Percentiles rank a stretch among this genome's conserved stretches.
These are phyloP conservation scores for Eurytoma adleriae DNA, from an alignment of 2,888 invertebrate genomes.

Conservation along the genomic window DNA sequence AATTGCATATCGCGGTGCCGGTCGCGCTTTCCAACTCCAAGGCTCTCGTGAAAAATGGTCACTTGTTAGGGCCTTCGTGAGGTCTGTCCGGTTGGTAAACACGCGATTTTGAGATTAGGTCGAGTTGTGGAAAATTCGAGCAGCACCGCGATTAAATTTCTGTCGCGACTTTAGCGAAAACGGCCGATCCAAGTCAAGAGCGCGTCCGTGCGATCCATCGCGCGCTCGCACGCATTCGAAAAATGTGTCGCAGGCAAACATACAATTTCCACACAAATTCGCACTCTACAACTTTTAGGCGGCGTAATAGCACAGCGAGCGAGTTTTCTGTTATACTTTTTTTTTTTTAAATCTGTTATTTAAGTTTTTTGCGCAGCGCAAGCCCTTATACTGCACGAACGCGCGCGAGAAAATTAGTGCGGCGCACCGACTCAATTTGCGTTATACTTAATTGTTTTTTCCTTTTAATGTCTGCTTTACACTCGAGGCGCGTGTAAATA, in stretches of 20 bases:
- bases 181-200: slow-evolving; percentile 50
- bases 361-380: slow-evolving; percentile 57
- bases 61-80: neutral
- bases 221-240: slow-evolving; percentile 48
- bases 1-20: neutral
- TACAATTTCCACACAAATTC: slow-evolving; percentile 52
- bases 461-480: slow-evolving; percentile 13
- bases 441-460: slow-evolving; percentile 16
- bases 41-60: neutral
- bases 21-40: neutral
- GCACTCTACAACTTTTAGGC: slow-evolving; percentile 67
- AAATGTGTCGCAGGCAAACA: slow-evolving; percentile 58
- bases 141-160: neutral
- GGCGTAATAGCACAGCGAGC: slow-evolving; percentile 69
- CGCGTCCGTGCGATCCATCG: slow-evolving; percentile 16
- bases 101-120: neutral
- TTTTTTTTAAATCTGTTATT: slow-evolving; percentile 48
- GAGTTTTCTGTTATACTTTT: slow-evolving; percentile 56
- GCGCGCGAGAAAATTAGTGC: slow-evolving; percentile 57
- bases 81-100: neutral
- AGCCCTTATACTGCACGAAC: slow-evolving; percentile 62
- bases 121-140: neutral
- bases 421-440: slow-evolving; percentile 30
- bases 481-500: slow-evolving; percentile 28
- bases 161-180: neutral